These are phyloP conservation scores for Penaeus vannamei DNA, from an alignment of 1,140 invertebrate genomes.

Conservation along the genomic window DNA sequence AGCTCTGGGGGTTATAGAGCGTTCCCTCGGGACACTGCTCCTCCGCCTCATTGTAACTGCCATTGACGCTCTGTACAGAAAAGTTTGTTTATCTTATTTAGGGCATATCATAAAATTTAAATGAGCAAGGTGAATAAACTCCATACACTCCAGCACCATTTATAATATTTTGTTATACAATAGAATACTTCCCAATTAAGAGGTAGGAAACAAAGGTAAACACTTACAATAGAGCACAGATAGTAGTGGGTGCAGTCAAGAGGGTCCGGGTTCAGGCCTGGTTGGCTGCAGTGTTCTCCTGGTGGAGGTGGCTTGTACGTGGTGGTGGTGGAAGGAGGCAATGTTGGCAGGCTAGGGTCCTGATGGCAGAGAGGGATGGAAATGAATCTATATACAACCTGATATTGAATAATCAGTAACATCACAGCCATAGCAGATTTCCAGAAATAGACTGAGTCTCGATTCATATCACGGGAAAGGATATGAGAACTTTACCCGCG, in stretches of 20 bases:
- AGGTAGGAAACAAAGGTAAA: too few species aligned
- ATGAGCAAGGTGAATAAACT: too few species aligned
- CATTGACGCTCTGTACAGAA: not conserved
- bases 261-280: conserved; percentile 4
- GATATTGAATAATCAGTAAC: too few species aligned
- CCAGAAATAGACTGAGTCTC: too few species aligned
- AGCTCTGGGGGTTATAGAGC: conserved; percentile 44
- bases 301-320: not conserved
- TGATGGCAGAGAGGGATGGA: not conserved
- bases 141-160: too few species aligned
- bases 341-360: not conserved
- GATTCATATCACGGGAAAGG: too few species aligned
- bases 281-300: conserved; percentile 6
- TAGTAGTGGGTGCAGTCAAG: conserved; percentile 38
- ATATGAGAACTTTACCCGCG: too few species aligned
- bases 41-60: conserved; percentile 36
- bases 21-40: conserved; percentile 8
- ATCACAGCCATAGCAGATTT: too few species aligned
- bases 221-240: conserved; percentile 1
- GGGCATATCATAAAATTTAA: not conserved
- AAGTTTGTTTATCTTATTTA: not conserved
- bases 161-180: too few species aligned
- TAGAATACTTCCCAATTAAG: too few species aligned
- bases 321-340: not conserved
- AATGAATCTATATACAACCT: not conserved